Percentiles rank a stretch among this genome's conserved stretches.
phyloP scores from a whole-genome alignment of 2,797 vertebrate species.

The Dallia pectoralis region DNA sequence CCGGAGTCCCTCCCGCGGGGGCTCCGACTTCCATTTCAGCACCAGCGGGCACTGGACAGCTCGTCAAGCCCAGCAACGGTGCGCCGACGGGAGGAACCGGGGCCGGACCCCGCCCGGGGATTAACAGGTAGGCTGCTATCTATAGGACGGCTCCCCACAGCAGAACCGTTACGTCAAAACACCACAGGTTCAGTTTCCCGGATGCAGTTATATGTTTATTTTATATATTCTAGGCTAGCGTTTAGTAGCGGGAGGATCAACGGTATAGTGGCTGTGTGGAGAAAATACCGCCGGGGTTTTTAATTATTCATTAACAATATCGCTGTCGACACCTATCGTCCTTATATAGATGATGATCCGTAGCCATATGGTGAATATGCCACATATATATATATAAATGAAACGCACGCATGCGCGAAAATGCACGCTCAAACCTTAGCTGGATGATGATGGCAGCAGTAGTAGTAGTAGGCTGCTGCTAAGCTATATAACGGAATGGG shows the following conservation, averaged over 20 bases:
- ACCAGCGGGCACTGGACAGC: constrained; percentile 82
- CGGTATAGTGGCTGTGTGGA: constrained; percentile 1
- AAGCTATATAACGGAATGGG: neutral
- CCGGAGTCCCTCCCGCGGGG: constrained; percentile 71
- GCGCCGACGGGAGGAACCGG: constrained; percentile 75
- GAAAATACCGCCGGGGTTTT: constrained; percentile 43
- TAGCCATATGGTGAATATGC: neutral
- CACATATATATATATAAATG: neutral
- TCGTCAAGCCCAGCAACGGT: constrained; percentile 81
- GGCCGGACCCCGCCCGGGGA: constrained; percentile 73
- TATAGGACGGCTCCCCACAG: constrained; percentile 45
- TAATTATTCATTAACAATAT: constrained; percentile 74
- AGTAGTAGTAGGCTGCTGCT: no score
- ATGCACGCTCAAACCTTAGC: neutral
- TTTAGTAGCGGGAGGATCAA: constrained; percentile 3
- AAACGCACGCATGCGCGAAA: neutral
- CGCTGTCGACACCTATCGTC: constrained; percentile 62
- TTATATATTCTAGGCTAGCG: neutral
- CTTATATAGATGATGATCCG: constrained; percentile 15
- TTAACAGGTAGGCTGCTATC: constrained; percentile 75
- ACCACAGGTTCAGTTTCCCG: neutral
- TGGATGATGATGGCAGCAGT: neutral
- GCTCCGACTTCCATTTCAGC: constrained; percentile 83
- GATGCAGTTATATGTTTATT: no score
- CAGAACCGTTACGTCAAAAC: constrained; percentile 24